phyloP scores from a whole-genome alignment of 2,113 vertebrate species.

The Epinephelus lanceolatus region DNA sequence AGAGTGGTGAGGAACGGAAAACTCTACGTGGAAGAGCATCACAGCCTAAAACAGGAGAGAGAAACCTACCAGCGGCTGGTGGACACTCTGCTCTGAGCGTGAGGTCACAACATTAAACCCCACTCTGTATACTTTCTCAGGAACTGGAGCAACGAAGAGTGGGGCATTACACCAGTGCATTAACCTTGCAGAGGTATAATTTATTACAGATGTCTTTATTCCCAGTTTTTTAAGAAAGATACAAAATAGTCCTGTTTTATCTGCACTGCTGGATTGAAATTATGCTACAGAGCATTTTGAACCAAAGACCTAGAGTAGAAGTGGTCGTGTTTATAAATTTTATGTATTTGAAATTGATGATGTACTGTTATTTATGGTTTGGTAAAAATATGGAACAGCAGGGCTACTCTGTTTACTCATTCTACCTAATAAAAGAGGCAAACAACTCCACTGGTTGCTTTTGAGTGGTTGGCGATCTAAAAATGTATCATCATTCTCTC shows the following conservation, averaged over 20 bases:
- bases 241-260: constrained; percentile 31
- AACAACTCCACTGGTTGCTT: constrained; percentile 1
- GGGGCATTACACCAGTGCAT: background rate
- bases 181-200: background rate
- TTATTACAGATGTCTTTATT: constrained; percentile 13
- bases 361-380: constrained; percentile 34
- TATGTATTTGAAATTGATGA: constrained; percentile 28
- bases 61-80: constrained; percentile 88
- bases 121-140: constrained; percentile 42
- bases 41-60: constrained; percentile 86
- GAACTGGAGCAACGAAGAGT: constrained; percentile 26
- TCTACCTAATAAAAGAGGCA: constrained; percentile 30
- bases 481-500: background rate
- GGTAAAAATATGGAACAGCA: background rate
- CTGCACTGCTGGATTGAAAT: constrained; percentile 27
- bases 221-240: background rate
- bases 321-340: constrained; percentile 16
- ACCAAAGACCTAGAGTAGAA: constrained; percentile 43
- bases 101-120: background rate
- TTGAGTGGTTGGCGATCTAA: constrained; percentile 6
- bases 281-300: constrained; percentile 49
- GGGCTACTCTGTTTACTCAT: background rate
- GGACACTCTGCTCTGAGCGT: constrained; percentile 74
- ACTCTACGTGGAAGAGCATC: constrained; percentile 84
- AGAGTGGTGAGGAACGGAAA: constrained; percentile 85